phyloP scores from a whole-genome alignment of 2,797 vertebrate genomes.

The Gymnodraco acuticeps region DNA sequence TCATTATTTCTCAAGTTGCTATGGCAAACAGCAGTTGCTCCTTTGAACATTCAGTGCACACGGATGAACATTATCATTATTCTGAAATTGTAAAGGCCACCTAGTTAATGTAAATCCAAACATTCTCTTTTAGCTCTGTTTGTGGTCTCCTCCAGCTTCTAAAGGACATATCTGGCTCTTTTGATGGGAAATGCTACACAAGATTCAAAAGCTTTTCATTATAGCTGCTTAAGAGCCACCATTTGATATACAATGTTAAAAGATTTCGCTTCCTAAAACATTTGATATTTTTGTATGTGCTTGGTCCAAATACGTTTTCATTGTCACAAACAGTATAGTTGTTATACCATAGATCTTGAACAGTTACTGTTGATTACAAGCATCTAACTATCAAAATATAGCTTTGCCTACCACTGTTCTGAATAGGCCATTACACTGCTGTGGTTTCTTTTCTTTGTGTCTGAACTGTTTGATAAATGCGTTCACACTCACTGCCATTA shows the following conservation, averaged over 20 bases:
- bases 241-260: background rate
- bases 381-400: background rate
- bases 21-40: background rate
- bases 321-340: background rate
- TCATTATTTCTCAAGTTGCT: background rate
- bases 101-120: no score
- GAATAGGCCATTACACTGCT: background rate
- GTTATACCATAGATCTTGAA: background rate
- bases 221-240: no score
- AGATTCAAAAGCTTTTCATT: no score
- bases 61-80: background rate
- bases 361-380: background rate
- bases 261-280: background rate
- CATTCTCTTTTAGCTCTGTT: no score
- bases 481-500: constrained; percentile 10
- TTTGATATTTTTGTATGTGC: background rate
- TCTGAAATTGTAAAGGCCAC: background rate
- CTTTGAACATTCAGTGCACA: background rate
- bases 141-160: no score
- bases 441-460: constrained; percentile 15
- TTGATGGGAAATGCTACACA: no score
- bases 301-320: background rate
- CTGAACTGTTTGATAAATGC: constrained; percentile 40
- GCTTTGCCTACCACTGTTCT: background rate
- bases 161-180: no score